Evolutionary conservation across 2,888 invertebrate species (phyloP).

Genomic region (Lithophane semibrunnea): DNA sequence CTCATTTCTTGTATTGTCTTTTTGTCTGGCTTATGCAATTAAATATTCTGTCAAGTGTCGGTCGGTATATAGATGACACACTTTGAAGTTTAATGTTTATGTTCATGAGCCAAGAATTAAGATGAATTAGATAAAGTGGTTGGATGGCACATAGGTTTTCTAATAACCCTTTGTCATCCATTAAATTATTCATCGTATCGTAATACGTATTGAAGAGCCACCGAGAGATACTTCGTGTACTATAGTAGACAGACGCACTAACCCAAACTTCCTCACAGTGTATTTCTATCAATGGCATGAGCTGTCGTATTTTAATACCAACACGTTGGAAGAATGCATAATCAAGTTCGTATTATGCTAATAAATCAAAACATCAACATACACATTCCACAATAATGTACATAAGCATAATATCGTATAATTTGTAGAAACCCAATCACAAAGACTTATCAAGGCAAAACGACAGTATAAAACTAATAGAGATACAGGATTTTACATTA

Average conservation of each 20-base stretch:
- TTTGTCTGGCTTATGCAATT: conserved; percentile 29
- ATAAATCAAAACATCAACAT: neutral
- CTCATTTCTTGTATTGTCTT: conserved; percentile 34
- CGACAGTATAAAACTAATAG: conserved; percentile 33
- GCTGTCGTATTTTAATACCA: neutral
- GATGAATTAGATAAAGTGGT: neutral
- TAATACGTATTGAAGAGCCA: neutral
- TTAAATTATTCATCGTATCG: neutral
- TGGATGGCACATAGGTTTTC: neutral
- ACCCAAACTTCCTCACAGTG: neutral
- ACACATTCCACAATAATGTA: neutral
- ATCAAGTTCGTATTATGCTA: neutral
- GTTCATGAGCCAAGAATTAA: neutral
- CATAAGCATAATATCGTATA: conserved; percentile 7
- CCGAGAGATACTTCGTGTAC: neutral
- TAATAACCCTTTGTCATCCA: too few relatives aligned
- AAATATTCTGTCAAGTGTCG: conserved; percentile 4
- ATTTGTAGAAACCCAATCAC: conserved; percentile 7
- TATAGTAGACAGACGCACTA: neutral
- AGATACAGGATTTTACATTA: conserved; percentile 29
- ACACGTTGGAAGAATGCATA: neutral
- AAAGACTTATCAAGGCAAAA: conserved; percentile 24
- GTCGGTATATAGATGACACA: conserved; percentile 13
- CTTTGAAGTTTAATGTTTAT: neutral
- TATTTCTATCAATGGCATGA: neutral